A percentile compares a stretch with the other conserved stretches of the same genome.
These are phyloP conservation scores for Trachelus iudaicus DNA, from an alignment of 2,888 invertebrate species.

Conservation along the genomic window DNA sequence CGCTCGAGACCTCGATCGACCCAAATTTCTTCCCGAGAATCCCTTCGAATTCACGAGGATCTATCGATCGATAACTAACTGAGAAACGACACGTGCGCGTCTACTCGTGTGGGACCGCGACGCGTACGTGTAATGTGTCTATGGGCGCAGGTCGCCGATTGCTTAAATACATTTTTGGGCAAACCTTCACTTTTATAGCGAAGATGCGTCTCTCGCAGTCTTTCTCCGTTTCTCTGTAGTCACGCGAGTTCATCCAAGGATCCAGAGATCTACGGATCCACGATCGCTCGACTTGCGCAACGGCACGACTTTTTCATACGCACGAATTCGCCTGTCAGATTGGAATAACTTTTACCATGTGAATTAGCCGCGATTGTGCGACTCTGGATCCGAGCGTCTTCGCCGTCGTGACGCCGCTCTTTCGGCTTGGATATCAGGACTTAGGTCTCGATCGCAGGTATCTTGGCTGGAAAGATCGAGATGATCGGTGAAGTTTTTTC, in stretches of 20 bases:
- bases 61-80: background rate
- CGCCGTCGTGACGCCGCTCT: background rate
- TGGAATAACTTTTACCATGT: background rate
- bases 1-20: background rate
- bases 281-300: background rate
- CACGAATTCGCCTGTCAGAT: background rate
- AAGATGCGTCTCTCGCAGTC: slow-evolving; percentile 10
- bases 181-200: slow-evolving; percentile 46
- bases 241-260: background rate
- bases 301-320: background rate
- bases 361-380: slow-evolving; percentile 39
- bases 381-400: background rate
- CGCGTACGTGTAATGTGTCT: background rate
- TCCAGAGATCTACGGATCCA: background rate
- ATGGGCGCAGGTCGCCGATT: slow-evolving; percentile 18
- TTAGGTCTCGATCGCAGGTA: background rate
- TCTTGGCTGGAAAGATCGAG: background rate
- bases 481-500: background rate
- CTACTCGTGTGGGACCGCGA: background rate
- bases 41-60: background rate
- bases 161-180: slow-evolving; percentile 33
- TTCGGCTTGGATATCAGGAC: background rate
- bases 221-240: background rate
- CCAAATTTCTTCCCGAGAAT: background rate
- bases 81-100: background rate